These are phyloP conservation scores for Microvelia longipes DNA, from an alignment of 1,140 invertebrate species.

Conservation along the genomic window DNA sequence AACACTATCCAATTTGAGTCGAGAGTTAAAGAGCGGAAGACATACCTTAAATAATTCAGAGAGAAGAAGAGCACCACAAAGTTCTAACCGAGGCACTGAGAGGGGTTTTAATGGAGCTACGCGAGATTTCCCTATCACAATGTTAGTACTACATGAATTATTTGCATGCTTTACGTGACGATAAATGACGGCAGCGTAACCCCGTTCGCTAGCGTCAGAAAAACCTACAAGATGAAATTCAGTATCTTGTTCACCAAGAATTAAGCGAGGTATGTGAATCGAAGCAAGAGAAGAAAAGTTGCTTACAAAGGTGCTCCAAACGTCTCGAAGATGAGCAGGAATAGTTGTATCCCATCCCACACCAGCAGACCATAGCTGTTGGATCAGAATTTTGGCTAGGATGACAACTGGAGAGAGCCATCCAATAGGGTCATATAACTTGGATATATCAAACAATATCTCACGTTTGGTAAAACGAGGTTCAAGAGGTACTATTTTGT, in stretches of 20 bases:
- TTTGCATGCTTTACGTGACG: not conserved
- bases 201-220: conserved; percentile 21
- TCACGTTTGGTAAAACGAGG: conserved; percentile 12
- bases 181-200: conserved; percentile 24
- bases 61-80: conserved; percentile 25
- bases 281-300: not conserved
- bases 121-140: conserved; percentile 29
- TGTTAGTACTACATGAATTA: not conserved
- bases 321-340: not conserved
- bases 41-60: conserved; percentile 15
- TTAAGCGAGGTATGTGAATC: not conserved
- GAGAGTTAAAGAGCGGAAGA: not conserved
- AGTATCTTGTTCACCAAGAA: not conserved
- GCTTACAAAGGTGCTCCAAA: not conserved
- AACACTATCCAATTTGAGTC: not conserved
- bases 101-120: conserved; percentile 29
- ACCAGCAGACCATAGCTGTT: not conserved
- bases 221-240: conserved; percentile 23
- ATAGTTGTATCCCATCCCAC: not conserved
- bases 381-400: not conserved
- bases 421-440: conserved; percentile 26
- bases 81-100: conserved; percentile 27
- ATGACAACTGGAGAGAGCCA: conserved; percentile 14
- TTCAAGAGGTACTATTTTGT: not conserved
- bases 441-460: conserved; percentile 17